Evolutionary conservation across 2,797 vertebrate species (phyloP).

Genomic region (Melanogrammus aeglefinus): DNA sequence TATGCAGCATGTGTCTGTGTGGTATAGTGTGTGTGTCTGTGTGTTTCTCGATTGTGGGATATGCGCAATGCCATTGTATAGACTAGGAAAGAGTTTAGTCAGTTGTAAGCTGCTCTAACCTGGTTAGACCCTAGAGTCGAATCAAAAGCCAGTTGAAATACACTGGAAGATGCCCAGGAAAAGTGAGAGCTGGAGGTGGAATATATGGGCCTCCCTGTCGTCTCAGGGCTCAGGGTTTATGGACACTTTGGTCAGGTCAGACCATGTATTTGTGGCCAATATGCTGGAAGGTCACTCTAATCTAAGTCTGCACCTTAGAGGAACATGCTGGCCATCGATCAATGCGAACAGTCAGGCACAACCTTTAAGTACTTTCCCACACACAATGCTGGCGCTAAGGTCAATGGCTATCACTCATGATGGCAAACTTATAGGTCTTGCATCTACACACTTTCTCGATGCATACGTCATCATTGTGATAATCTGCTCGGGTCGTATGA

Average conservation of each 20-base stretch:
- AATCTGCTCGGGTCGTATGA: no score
- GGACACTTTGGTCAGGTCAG: background rate
- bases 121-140: no score
- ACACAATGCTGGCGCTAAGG: no score
- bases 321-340: background rate
- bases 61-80: background rate
- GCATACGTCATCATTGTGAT: no score
- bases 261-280: background rate
- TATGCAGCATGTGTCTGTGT: conserved; percentile 32
- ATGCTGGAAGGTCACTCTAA: background rate
- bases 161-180: background rate
- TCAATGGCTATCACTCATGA: no score
- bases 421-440: no score
- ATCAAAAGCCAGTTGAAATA: no score
- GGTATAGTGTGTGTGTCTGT: background rate
- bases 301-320: background rate
- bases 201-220: background rate
- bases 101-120: no score
- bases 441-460: no score
- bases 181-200: background rate
- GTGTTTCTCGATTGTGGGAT: conserved; percentile 7
- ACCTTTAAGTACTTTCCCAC: no score
- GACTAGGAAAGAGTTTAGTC: no score
- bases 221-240: background rate
- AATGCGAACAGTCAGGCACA: no score